These are phyloP conservation scores for Cataglyphis rosenhaueri DNA, from an alignment of 2,888 invertebrate species.

Conservation along the genomic window DNA sequence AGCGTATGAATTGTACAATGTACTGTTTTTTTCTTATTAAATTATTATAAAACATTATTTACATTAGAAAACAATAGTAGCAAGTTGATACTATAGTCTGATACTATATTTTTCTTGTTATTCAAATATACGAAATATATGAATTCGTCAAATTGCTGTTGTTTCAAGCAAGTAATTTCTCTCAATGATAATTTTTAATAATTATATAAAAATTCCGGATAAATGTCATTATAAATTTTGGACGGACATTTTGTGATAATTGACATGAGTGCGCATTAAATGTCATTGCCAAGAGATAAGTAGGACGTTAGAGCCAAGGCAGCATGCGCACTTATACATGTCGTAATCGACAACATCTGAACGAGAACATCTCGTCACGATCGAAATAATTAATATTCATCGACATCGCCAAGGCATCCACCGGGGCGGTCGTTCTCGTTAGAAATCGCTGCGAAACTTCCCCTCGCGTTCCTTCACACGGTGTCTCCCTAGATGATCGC, in stretches of 20 bases:
- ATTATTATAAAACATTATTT: background rate
- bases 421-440: slow-evolving; percentile 65
- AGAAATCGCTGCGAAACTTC: slow-evolving; percentile 54
- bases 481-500: slow-evolving; percentile 58
- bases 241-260: background rate
- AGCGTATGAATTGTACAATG: background rate
- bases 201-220: background rate
- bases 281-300: background rate
- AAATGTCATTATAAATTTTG: background rate
- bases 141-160: background rate
- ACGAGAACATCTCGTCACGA: slow-evolving; percentile 69
- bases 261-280: background rate
- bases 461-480: background rate
- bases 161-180: background rate
- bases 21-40: background rate
- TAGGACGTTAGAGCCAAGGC: slow-evolving; percentile 4
- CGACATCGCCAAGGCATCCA: slow-evolving; percentile 64
- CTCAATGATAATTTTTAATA: background rate
- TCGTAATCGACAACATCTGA: slow-evolving; percentile 49
- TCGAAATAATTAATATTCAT: slow-evolving; percentile 76
- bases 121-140: background rate
- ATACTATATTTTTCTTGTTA: background rate
- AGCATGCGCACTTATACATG: slow-evolving; percentile 46
- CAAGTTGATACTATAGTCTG: background rate
- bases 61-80: background rate